Evolutionary conservation across 2,797 vertebrate genomes (phyloP).

Genomic region (Sebastes goodei): DNA sequence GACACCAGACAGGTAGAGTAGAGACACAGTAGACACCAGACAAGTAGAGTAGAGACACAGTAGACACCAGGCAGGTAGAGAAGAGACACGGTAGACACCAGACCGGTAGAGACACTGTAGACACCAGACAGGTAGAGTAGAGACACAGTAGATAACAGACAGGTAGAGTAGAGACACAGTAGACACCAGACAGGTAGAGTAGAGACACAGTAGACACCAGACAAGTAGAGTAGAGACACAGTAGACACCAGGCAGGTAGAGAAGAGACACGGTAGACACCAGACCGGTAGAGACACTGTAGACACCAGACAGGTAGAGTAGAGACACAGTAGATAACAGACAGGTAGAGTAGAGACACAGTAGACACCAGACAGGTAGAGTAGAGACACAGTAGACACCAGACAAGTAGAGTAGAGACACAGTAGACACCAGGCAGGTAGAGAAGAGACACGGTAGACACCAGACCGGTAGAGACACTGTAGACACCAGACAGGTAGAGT

Average conservation of each 20-base stretch:
- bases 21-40: too few species aligned
- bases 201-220: background rate
- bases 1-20: too few species aligned
- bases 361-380: too few species aligned
- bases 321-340: too few species aligned
- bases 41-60: too few species aligned
- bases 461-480: background rate
- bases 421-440: too few species aligned
- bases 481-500: background rate
- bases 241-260: conserved; percentile 54
- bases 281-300: background rate
- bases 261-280: background rate
- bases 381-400: too few species aligned
- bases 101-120: background rate
- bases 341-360: too few species aligned
- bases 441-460: background rate
- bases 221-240: too few species aligned
- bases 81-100: background rate
- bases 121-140: background rate
- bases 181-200: conserved; percentile 51
- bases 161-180: background rate
- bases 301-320: too few species aligned
- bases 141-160: background rate
- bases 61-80: background rate
- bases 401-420: too few species aligned